Evolutionary conservation across 92 coral and sea anemone genomes (phyloP), one percentile per base, ranked within the genome.

Genomic region (Epizoanthus fatuus): DNA sequence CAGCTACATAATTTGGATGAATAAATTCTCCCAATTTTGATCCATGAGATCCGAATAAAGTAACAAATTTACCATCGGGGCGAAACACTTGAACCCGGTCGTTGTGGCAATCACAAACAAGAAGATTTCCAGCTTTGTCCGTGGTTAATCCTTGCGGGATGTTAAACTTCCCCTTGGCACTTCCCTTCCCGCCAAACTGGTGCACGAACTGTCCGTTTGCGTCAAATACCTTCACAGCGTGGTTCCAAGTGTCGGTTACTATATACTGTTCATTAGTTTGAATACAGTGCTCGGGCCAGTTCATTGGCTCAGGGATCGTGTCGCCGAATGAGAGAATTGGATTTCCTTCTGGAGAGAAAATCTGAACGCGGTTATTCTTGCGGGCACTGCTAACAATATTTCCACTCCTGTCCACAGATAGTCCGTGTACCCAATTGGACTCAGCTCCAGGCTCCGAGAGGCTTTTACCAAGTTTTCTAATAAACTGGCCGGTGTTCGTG

Each of bases 51-150:
- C 88, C 93, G 74, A 90, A 86, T 54, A 56, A 69, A 6, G 67
- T 55, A 3, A 86, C 42, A 55, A 81, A 83, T 38, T 57, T 62
- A 14, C 91, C 91, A 38, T 47, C 81, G 3, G 68, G 69, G 11
- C 63, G 72, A 55, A 86, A 87, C 2, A 91, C 89, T 44, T 91
- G 89, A 14, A 87, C 75, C 8, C 89, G 64, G 70, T 87, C 84
- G 68, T 79, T 80, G 17, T 47, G 67, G 12, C 54, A 63, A 15
- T 83, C 88, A 29, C 88, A 82, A 3, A 88, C 92, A 14, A 88
- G 55, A 5, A 88, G 65, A 56, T 85, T 57, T 9, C 90, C 93
- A 2, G 66, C 59, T 72, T 78, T 79, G 78, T 90, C 90, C 4
- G 68, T 67, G 7, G 90, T 83, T 39, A 90, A 45, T 35, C 90